These are phyloP conservation scores for Sinocyclocheilus anshuiensis DNA, from an alignment of 2,113 vertebrate genomes.

Conservation along the genomic window DNA sequence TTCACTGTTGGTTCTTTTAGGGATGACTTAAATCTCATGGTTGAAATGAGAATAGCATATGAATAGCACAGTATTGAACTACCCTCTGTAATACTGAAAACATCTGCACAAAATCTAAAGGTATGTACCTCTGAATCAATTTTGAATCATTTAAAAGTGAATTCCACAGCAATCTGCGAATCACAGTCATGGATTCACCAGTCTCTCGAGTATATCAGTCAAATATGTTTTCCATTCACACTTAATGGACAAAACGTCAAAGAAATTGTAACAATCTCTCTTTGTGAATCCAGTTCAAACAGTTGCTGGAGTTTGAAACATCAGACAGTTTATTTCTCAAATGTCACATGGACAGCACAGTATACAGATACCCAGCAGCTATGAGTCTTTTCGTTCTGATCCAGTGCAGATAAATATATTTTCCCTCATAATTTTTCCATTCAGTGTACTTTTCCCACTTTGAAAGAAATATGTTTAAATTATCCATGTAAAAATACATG, in stretches of 20 bases:
- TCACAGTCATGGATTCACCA: constrained; percentile 7
- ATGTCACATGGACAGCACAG: constrained; percentile 30
- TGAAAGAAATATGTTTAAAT: constrained; percentile 21
- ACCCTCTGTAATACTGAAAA: constrained; percentile 6
- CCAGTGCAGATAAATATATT: constrained; percentile 3
- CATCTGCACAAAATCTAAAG: constrained; percentile 16
- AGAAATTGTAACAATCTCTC: not conserved
- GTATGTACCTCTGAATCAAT: constrained; percentile 20
- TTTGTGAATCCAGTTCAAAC: constrained; percentile 13
- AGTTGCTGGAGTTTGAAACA: constrained; percentile 7
- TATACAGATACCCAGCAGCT: constrained; percentile 22
- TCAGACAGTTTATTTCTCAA: constrained; percentile 30
- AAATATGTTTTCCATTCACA: constrained; percentile 3
- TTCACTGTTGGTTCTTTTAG: not conserved
- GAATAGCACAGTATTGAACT: not conserved
- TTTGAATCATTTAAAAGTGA: constrained; percentile 6
- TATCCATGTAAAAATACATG: not conserved
- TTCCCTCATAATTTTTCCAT: not conserved
- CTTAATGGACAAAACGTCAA: not conserved
- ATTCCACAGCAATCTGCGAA: not conserved
- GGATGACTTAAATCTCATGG: not conserved
- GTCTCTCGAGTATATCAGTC: constrained; percentile 30
- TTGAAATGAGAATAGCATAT: not conserved
- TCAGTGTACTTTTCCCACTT: constrained; percentile 13
- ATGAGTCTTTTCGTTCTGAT: constrained; percentile 18